A percentile compares a stretch with the other conserved stretches of the same genome.
Evolutionary conservation across 2,797 vertebrate genomes (phyloP).

Genomic region (Peromyscus melanophrys): DNA sequence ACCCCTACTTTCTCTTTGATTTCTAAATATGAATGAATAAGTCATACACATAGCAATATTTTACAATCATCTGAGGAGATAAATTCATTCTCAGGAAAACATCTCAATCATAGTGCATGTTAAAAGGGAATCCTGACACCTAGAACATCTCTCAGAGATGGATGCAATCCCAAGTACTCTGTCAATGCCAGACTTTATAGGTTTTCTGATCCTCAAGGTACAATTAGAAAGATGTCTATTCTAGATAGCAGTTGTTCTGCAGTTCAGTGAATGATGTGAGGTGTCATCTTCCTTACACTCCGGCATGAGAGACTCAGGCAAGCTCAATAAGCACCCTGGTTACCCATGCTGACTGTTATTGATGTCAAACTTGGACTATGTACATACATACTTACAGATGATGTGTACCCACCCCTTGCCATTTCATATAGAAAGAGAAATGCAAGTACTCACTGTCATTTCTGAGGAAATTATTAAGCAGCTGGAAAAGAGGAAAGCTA

Average conservation of each 20-base stretch:
- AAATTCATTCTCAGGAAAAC: background rate
- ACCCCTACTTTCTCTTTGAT: background rate
- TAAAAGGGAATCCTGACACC: conserved; percentile 1
- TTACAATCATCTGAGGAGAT: conserved; percentile 4
- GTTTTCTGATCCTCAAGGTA: background rate
- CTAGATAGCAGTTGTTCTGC: background rate
- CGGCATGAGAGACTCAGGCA: background rate
- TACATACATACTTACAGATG: background rate
- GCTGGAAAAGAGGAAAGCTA: conserved; percentile 97
- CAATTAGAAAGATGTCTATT: background rate
- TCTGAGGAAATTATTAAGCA: conserved; percentile 96
- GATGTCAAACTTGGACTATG: accelerated
- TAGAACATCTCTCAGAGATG: background rate
- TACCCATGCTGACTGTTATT: background rate
- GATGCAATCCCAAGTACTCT: background rate
- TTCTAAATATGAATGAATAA: conserved; percentile 58
- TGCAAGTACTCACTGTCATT: conserved; percentile 93
- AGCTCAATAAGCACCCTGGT: background rate
- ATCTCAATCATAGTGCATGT: conserved; percentile 23
- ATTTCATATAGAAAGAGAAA: background rate
- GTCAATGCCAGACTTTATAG: background rate
- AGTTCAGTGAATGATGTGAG: background rate
- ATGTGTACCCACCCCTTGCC: background rate
- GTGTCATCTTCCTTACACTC: background rate
- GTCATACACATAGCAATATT: background rate